Evolutionary conservation across 1,140 invertebrate genomes (phyloP), one percentile per base, ranked within the genome.

Genomic region (Heliothis virescens): DNA sequence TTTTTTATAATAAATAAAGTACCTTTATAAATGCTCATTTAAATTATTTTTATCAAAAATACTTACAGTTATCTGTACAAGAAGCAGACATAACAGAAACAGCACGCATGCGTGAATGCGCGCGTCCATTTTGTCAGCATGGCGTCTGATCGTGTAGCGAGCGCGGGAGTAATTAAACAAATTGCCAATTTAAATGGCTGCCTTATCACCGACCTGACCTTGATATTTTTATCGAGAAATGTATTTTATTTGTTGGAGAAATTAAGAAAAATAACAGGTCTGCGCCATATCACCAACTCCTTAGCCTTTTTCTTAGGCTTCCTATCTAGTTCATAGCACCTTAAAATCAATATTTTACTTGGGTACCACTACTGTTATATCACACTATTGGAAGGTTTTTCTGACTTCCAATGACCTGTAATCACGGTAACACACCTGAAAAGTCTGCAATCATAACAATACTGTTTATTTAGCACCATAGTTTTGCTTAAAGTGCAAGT

Each of bases 61-160:
- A 88, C 83, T 86, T 89, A 94, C 92, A 84, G 90, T 89, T 83
- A 89, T 88, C 74, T 89, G 89, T 57, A 93, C 26, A 41, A 75
- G 83, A 26, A 79, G 67, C 52, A 90, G 59, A 81, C 90, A 92
- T 89, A 90, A 79, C 67, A 86, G 79, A 69, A 92, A 80, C 76
- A 92, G 79, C 81, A 87, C 89, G 89, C 87, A 89, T 85, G 88
- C 89, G 83, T 86, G 89, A 85, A 86, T 86, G 55, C 85, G 87
- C 65, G 69, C 87, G 80, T 85, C 87, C 93, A 94, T 94, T 82
- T 90, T 92, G 84, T 72, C 79, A 87, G 78, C 92, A 92, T 92
- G 88, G 89, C 88, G 87, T 62, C 82, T 74, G 81, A 55, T 16
- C n/a, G 59, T 52, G 63, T 62, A 59, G 74, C 69, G 82, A 73